phyloP scores from a whole-genome alignment of 1,140 invertebrate genomes.

The Halictus rubicundus region DNA sequence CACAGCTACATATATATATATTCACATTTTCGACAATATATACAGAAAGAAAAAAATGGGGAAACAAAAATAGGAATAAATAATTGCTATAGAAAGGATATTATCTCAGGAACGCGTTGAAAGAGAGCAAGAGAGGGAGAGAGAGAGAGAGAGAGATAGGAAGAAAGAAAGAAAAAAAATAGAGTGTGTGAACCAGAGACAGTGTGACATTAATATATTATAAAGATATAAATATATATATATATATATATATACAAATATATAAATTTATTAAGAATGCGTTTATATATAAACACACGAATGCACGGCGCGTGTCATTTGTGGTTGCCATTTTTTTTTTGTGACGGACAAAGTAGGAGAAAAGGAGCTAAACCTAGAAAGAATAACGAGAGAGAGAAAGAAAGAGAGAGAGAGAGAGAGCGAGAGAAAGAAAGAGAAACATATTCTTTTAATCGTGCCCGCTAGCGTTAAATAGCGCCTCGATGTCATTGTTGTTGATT shows the following conservation, averaged over 20 bases:
- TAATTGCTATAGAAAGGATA: slow-evolving; percentile 49
- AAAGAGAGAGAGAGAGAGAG: too few relatives aligned
- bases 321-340: slow-evolving; percentile 44
- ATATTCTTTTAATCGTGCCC: neutral
- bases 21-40: slow-evolving; percentile 14
- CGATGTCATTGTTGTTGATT: slow-evolving; percentile 50
- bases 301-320: slow-evolving; percentile 1
- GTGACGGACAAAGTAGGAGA: slow-evolving; percentile 3
- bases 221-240: neutral
- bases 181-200: slow-evolving; percentile 11
- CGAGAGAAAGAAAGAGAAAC: neutral
- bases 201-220: slow-evolving; percentile 52
- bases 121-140: slow-evolving; percentile 2
- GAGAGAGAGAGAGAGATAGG: too few relatives aligned
- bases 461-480: slow-evolving; percentile 2
- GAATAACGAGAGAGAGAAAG: too few relatives aligned
- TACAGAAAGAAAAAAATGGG: neutral
- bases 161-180: too few relatives aligned
- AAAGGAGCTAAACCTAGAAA: neutral
- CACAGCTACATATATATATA: neutral
- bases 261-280: slow-evolving; percentile 29
- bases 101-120: slow-evolving; percentile 57
- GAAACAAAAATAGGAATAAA: slow-evolving; percentile 2
- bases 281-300: slow-evolving; percentile 21
- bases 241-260: too few relatives aligned